Conservation (phyloP, 2,113 vertebrate genomes). For the Catagonus wagneri region DNA sequence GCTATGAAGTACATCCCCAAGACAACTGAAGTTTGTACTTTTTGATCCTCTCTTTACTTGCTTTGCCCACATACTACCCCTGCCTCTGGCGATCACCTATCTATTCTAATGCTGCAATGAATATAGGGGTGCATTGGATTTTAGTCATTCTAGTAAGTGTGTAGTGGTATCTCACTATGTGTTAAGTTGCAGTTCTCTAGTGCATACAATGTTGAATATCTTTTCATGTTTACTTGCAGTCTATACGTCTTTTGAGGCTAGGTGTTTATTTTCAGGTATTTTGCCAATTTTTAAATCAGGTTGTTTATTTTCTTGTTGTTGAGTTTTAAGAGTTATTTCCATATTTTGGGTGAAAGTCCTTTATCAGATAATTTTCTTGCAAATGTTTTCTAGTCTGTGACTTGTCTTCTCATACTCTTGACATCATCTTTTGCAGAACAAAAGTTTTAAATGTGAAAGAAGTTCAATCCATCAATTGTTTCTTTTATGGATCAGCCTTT, state of each 20-base stretch:
- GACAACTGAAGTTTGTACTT: background rate
- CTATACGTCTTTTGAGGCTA: background rate
- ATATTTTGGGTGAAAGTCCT: background rate
- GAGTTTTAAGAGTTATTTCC: background rate
- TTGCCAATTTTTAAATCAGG: background rate
- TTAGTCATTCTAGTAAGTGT: background rate
- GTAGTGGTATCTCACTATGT: background rate
- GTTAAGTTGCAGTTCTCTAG: background rate
- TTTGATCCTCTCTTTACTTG: background rate
- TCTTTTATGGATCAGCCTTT: background rate
- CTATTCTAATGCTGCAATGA: background rate
- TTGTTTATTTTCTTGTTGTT: background rate
- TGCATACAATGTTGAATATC: background rate
- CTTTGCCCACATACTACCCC: background rate
- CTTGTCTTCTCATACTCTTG: background rate
- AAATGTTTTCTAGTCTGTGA: background rate
- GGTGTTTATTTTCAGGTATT: background rate
- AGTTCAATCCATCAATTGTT: background rate
- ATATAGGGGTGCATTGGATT: background rate
- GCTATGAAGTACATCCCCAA: background rate
- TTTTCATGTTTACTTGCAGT: background rate
- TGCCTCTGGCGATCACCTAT: background rate
- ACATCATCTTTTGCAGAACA: background rate
- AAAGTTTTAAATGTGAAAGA: background rate
- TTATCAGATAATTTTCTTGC: background rate